Conservation (phyloP, 2,113 vertebrate genomes). For the Ceyx melanurus region DNA sequence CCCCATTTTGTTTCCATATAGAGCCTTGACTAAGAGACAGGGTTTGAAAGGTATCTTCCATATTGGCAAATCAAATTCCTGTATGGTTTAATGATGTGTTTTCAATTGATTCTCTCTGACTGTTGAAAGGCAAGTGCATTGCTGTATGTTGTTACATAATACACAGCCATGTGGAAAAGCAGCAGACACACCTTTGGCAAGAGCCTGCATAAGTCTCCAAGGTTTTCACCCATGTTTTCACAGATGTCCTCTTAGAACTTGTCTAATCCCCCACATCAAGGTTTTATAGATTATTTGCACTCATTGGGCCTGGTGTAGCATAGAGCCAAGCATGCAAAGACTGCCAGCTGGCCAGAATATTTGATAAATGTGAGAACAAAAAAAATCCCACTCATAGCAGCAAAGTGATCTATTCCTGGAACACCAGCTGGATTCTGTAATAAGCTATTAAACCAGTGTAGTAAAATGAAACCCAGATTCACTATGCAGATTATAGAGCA, state of each 20-base stretch:
- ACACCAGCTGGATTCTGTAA: constrained; percentile 50
- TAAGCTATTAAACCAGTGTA: constrained; percentile 35
- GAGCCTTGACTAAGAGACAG: not conserved
- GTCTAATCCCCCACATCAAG: constrained; percentile 24
- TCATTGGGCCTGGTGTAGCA: not conserved
- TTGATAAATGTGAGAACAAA: constrained; percentile 39
- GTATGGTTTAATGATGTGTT: not conserved
- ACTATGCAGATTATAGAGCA: not conserved
- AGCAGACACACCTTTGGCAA: constrained; percentile 27
- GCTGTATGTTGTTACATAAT: constrained; percentile 13
- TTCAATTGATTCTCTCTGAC: not conserved
- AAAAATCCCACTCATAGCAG: constrained; percentile 33
- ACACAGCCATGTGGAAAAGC: constrained; percentile 1
- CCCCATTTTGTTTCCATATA: not conserved
- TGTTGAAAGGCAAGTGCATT: not conserved
- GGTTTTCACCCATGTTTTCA: constrained; percentile 46
- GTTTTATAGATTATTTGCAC: constrained; percentile 56
- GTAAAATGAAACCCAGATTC: constrained; percentile 50
- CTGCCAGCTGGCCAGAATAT: constrained; percentile 57
- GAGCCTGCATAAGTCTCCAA: not conserved
- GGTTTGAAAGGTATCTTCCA: not conserved
- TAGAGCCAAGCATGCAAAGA: not conserved
- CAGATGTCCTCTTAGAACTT: constrained; percentile 38
- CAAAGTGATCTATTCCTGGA: constrained; percentile 53
- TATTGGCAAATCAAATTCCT: not conserved